These are phyloP conservation scores for Chiloscyllium plagiosum DNA, from an alignment of 2,113 vertebrate species.

Conservation along the genomic window DNA sequence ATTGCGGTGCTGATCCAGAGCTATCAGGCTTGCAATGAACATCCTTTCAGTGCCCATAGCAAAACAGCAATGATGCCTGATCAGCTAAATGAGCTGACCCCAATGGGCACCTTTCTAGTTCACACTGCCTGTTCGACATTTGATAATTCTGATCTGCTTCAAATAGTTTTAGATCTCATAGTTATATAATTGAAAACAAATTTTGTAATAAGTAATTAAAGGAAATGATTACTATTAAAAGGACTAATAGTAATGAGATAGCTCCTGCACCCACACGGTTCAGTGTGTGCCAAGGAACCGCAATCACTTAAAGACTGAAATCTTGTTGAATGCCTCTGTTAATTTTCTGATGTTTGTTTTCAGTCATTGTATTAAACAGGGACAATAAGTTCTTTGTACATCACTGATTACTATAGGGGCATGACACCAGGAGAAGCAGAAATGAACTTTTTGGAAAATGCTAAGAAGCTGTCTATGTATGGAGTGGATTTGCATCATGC, in stretches of 20 bases:
- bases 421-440: slow-evolving; percentile 96
- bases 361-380: slow-evolving; percentile 17
- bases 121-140: background rate
- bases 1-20: background rate
- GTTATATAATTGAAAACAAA: background rate
- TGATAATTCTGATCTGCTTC: background rate
- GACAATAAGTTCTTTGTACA: background rate
- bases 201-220: background rate
- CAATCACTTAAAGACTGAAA: background rate
- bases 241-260: background rate
- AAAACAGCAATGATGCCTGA: background rate
- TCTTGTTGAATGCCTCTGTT: background rate
- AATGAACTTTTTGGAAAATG: slow-evolving; percentile 95
- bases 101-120: background rate
- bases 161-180: background rate
- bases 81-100: background rate
- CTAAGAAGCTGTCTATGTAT: slow-evolving; percentile 98
- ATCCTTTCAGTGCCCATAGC: background rate
- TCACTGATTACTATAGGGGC: slow-evolving; percentile 61
- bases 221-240: background rate
- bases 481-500: slow-evolving; percentile 96
- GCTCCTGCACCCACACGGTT: background rate
- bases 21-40: background rate
- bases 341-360: slow-evolving; percentile 14
- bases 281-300: background rate